Evolutionary conservation across 1,140 invertebrate genomes (phyloP).

Genomic region (Bombus ignitus): DNA sequence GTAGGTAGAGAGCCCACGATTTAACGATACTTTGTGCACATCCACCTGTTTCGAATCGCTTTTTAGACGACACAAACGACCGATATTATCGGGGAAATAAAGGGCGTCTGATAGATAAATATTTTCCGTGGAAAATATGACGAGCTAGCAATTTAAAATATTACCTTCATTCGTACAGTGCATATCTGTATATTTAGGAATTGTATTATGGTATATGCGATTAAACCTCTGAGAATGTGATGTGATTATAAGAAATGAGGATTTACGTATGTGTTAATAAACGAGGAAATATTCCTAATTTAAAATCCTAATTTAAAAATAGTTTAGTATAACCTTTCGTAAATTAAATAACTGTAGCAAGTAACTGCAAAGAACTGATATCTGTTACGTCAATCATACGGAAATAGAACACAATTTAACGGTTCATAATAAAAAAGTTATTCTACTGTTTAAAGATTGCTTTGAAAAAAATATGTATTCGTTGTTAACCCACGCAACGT

Average conservation of each 20-base stretch:
- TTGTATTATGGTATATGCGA: neutral
- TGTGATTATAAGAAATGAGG: no score
- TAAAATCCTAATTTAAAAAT: neutral
- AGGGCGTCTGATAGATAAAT: neutral
- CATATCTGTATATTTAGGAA: neutral
- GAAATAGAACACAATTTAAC: neutral
- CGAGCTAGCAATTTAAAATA: no score
- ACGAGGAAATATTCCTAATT: no score
- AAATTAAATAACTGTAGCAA: neutral
- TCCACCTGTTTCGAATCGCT: constrained; percentile 57
- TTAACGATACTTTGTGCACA: constrained; percentile 32
- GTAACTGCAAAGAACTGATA: neutral
- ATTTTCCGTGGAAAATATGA: neutral
- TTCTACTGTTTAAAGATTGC: neutral
- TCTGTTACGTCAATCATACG: neutral
- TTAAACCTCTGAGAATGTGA: no score
- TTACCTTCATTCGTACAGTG: neutral
- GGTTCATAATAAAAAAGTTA: neutral
- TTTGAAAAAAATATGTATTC: neutral
- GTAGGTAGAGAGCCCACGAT: constrained; percentile 49
- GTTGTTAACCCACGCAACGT: neutral
- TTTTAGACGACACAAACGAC: constrained; percentile 1
- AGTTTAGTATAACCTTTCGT: neutral
- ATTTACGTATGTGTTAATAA: no score
- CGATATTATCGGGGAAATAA: neutral